Base-by-base conservation (phyloP, 2,797 vertebrate species). In the Ateles fusciceps region DNA sequence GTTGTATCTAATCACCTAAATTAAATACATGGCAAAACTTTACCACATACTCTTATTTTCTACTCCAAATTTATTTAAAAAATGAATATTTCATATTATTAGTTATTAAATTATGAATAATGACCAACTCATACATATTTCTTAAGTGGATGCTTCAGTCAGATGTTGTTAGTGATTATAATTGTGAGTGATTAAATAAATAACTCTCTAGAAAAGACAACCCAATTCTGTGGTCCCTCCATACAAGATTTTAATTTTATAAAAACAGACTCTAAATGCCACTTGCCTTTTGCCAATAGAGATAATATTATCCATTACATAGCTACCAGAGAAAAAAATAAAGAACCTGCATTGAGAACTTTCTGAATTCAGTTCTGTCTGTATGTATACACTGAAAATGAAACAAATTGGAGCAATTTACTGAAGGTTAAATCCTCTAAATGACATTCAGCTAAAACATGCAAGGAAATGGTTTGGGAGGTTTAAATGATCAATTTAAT, bases 361-460 rank as follows among this genome's bases (percentile, higher is more conserved):
- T 90, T 95, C 94, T 98, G 94, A 98, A 97, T 96, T 92, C 90
- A 93, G 55, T 94, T 92, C 96, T 97, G 92, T 95, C 85, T 91
- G 30, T 92, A 36, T 96, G n/a, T 79, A 83, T 84, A 95, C 14
- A 72, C 42, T 95, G 64, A 94, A 96, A 97, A 95, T 97, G 92
- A 97, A 98, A 94, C 95, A 98, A 96, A 97, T 97, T 97, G 95
- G 59, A 75, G 81, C 91, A 98, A 97, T 98, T 98, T 96, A 95
- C 95, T 95, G 75, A 97, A 95, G 96, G 95, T 97, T 98, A 98
- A 97, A 95, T 95, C 96, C 91, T 96, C 91, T 96, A 96, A 96
- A 96, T 94, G 96, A 59, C 79, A 86, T 93, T 96, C 89, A 92
- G 48, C 88, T 96, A 97, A 97, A 97, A 92, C 90, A 92, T 1